Evolutionary conservation across 2,888 invertebrate species (phyloP).

Genomic region (Caenorhabditis japonica): DNA sequence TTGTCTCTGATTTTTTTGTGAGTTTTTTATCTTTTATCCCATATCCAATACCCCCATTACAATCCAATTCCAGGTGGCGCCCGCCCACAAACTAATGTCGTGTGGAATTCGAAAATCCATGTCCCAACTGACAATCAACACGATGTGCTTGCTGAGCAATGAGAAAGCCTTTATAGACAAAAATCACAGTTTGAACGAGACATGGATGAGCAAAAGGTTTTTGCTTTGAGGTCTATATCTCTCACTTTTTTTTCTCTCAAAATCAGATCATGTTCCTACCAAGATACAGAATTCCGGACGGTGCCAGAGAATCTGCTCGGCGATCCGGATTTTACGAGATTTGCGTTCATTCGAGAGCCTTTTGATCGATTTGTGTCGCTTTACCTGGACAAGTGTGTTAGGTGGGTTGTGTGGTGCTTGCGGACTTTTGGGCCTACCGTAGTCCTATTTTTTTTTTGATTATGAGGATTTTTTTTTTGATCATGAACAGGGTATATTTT

Average conservation of each 20-base stretch:
- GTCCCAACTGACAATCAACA: constrained; percentile 32
- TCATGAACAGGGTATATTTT: no score
- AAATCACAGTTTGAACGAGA: constrained; percentile 36
- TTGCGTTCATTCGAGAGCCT: constrained; percentile 38
- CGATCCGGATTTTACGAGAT: constrained; percentile 9
- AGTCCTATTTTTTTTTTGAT: neutral
- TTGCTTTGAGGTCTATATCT: neutral
- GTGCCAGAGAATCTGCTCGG: neutral
- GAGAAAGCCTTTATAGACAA: constrained; percentile 18
- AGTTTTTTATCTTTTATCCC: neutral
- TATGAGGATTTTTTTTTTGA: neutral
- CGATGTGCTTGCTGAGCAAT: constrained; percentile 34
- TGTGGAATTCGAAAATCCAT: constrained; percentile 40
- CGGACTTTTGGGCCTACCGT: no score
- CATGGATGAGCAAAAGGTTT: constrained; percentile 20
- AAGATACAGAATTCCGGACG: constrained; percentile 7
- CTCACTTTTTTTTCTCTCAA: neutral
- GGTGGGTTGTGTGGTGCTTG: constrained; percentile 24
- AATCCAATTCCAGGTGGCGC: constrained; percentile 12
- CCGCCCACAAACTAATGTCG: constrained; percentile 24
- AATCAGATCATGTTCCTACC: constrained; percentile 19
- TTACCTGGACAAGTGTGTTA: constrained; percentile 35
- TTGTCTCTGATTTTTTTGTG: constrained; percentile 37
- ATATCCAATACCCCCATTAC: neutral
- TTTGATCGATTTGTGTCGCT: constrained; percentile 39